Percentiles rank a stretch among this genome's conserved stretches.
Evolutionary conservation across 2,888 invertebrate species (phyloP).

Genomic region (Himalopsyche kuldschensis): DNA sequence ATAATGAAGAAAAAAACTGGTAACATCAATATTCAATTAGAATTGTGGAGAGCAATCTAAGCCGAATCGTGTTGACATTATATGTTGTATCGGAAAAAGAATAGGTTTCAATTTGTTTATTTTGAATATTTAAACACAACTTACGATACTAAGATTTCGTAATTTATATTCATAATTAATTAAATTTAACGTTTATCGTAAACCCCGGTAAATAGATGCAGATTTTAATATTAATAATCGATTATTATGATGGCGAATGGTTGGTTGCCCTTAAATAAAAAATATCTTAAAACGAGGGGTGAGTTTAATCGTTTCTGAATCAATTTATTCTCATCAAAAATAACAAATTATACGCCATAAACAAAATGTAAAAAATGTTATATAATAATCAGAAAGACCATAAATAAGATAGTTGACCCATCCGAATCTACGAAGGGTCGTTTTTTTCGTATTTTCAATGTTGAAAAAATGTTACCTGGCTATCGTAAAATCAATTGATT

Average conservation of each 20-base stretch:
- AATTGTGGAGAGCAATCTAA: background rate
- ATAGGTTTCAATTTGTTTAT: no score
- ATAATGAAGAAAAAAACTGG: background rate
- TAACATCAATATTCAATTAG: background rate
- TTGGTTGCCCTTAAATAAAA: background rate
- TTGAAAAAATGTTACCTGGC: background rate
- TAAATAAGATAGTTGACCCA: constrained; percentile 1
- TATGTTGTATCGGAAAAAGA: no score
- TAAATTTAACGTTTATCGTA: no score
- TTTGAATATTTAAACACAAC: no score
- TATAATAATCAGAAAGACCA: background rate
- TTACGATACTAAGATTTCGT: no score
- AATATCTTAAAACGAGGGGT: background rate
- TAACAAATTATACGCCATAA: background rate
- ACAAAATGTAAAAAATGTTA: background rate
- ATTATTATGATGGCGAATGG: background rate
- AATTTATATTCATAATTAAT: no score
- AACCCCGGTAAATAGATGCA: background rate
- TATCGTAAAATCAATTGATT: background rate
- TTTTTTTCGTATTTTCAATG: background rate
- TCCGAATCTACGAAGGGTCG: background rate
- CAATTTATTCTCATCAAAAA: background rate
- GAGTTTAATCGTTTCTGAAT: background rate
- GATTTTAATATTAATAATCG: background rate
- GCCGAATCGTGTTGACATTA: no score